These are phyloP conservation scores for Nowickia ferox DNA, from an alignment of 2,888 invertebrate genomes.

Conservation along the genomic window DNA sequence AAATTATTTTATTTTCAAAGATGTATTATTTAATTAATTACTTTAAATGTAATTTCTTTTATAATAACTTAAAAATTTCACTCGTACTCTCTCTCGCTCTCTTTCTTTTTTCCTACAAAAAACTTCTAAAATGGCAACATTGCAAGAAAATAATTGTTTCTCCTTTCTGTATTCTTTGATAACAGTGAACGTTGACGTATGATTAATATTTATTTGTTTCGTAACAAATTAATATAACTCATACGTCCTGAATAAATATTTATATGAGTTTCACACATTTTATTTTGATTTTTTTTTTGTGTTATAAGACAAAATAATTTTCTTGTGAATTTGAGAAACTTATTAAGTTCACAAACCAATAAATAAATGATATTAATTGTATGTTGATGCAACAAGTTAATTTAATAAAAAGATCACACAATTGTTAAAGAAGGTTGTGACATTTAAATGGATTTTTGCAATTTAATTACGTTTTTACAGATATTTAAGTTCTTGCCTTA, in stretches of 20 bases:
- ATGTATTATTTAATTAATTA: too few species aligned
- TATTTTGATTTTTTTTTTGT: not conserved
- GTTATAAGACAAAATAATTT: not conserved
- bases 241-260: conserved; percentile 14
- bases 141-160: not conserved
- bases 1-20: too few species aligned
- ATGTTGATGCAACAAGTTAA: not conserved
- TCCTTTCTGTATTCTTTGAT: not conserved
- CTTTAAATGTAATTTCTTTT: too few species aligned
- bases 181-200: not conserved
- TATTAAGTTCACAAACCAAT: too few species aligned
- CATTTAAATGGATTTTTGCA: not conserved
- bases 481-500: not conserved
- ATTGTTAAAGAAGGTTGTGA: not conserved
- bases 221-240: conserved; percentile 22
- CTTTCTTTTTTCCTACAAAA: too few species aligned
- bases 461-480: conserved; percentile 8
- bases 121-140: too few species aligned
- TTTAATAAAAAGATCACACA: not conserved
- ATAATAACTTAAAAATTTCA: too few species aligned
- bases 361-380: not conserved
- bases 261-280: not conserved
- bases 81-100: too few species aligned
- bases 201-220: conserved; percentile 20
- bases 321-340: conserved; percentile 12